phyloP scores from a whole-genome alignment of 1,140 invertebrate genomes.

The Leptonema lineaticorne region DNA sequence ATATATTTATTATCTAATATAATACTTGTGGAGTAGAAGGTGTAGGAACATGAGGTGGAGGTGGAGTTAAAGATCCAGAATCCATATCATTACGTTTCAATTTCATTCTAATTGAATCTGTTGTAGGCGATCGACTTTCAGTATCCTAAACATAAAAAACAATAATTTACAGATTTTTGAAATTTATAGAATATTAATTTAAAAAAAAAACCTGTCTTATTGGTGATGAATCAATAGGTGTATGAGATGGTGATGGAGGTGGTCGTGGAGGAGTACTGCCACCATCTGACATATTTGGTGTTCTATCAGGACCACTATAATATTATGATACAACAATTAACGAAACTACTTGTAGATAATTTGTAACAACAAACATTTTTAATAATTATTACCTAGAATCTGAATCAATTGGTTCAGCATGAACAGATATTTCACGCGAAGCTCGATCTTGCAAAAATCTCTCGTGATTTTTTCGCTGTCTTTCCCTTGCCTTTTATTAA shows the following conservation, averaged over 20 bases:
- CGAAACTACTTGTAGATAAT: background rate
- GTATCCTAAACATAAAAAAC: conserved; percentile 25
- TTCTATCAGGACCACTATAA: conserved; percentile 33
- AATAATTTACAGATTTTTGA: too few relatives aligned
- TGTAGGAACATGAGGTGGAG: conserved; percentile 31
- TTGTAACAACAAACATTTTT: conserved; percentile 2
- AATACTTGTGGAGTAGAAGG: conserved; percentile 31
- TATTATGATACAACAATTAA: background rate
- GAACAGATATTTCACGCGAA: conserved; percentile 59
- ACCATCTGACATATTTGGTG: conserved; percentile 34
- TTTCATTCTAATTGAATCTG: conserved; percentile 29
- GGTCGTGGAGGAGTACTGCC: conserved; percentile 36
- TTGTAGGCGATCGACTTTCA: conserved; percentile 32
- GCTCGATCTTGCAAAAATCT: conserved; percentile 56
- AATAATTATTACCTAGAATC: conserved; percentile 52
- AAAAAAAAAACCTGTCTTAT: conserved; percentile 27
- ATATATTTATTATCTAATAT: background rate
- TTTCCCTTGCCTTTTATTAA: conserved; percentile 44
- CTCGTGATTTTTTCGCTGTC: conserved; percentile 47
- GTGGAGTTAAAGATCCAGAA: conserved; percentile 37
- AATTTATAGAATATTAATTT: background rate
- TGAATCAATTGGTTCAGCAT: conserved; percentile 68
- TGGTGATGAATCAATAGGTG: conserved; percentile 31
- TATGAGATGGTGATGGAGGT: conserved; percentile 27
- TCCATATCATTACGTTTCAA: conserved; percentile 27